These are phyloP conservation scores for Ophioninae sp. DNA, from an alignment of 2,888 invertebrate species.

Conservation along the genomic window DNA sequence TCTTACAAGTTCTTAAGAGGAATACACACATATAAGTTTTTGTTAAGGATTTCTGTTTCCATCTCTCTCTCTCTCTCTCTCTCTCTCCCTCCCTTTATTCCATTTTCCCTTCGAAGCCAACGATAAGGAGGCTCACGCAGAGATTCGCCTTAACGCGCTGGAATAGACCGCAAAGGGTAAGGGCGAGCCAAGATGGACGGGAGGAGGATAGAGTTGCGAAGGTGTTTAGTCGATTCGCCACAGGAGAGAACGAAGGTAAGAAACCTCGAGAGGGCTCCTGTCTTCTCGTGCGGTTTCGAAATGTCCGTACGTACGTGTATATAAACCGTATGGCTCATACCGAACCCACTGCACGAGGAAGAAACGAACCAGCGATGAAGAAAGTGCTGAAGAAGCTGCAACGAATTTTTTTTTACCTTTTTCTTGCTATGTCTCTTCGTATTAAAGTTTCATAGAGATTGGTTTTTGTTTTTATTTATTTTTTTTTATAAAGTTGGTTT, in stretches of 20 bases:
- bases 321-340: constrained; percentile 2
- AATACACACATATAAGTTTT: background rate
- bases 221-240: constrained; percentile 47
- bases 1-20: constrained; percentile 12
- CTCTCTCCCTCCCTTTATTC: background rate
- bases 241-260: constrained; percentile 43
- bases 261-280: constrained; percentile 27
- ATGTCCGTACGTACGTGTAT: background rate
- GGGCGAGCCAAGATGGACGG: constrained; percentile 45
- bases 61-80: constrained; percentile 27
- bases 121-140: constrained; percentile 59
- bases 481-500: too few species aligned
- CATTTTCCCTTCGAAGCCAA: constrained; percentile 26
- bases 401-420: constrained; percentile 40
- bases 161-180: constrained; percentile 60
- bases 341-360: constrained; percentile 37
- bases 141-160: constrained; percentile 41
- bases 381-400: constrained; percentile 57
- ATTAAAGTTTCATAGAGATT: too few species aligned
- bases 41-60: too few species aligned
- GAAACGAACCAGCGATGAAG: constrained; percentile 55
- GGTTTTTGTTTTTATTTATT: too few species aligned
- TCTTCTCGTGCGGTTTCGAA: constrained; percentile 18
- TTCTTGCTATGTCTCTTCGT: constrained; percentile 23
- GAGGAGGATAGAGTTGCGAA: constrained; percentile 50